Conservation (phyloP, 2,888 invertebrate genomes). For the Deilephila elpenor region DNA sequence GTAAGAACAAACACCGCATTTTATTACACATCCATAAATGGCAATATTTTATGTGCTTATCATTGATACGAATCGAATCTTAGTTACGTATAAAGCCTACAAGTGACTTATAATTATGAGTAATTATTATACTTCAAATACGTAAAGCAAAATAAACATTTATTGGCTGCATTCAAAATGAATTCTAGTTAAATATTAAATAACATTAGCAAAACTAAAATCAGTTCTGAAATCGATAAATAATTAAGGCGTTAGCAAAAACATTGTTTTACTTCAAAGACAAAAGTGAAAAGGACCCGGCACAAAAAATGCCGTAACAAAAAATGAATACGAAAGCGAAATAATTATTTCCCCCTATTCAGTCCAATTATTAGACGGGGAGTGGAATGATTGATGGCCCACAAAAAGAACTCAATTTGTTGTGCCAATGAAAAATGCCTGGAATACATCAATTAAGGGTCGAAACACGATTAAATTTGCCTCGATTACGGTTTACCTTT, state of each 20-base stretch:
- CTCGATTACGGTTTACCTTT: slow-evolving; percentile 1
- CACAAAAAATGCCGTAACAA: neutral
- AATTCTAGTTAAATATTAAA: too few relatives aligned
- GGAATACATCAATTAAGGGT: slow-evolving; percentile 21
- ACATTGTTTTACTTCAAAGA: neutral
- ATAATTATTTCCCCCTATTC: slow-evolving; percentile 36
- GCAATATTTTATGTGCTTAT: too few relatives aligned
- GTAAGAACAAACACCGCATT: too few relatives aligned
- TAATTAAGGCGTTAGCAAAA: neutral
- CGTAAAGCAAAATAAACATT: too few relatives aligned
- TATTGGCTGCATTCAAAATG: too few relatives aligned
- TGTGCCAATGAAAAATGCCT: slow-evolving; percentile 37
- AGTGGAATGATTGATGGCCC: slow-evolving; percentile 47
- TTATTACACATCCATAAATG: too few relatives aligned
- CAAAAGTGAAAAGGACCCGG: neutral
- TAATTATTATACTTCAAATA: too few relatives aligned
- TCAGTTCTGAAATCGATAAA: neutral
- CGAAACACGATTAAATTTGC: slow-evolving; percentile 25
- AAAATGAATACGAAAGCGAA: slow-evolving; percentile 24
- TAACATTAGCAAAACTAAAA: too few relatives aligned
- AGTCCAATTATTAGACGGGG: slow-evolving; percentile 32
- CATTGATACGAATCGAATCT: too few relatives aligned
- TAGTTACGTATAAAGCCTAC: too few relatives aligned
- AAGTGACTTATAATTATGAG: too few relatives aligned
- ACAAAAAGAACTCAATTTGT: slow-evolving; percentile 47